Evolutionary conservation across 2,113 vertebrate genomes (phyloP), one percentile per base, ranked within the genome.

Genomic region (Percina caprodes): DNA sequence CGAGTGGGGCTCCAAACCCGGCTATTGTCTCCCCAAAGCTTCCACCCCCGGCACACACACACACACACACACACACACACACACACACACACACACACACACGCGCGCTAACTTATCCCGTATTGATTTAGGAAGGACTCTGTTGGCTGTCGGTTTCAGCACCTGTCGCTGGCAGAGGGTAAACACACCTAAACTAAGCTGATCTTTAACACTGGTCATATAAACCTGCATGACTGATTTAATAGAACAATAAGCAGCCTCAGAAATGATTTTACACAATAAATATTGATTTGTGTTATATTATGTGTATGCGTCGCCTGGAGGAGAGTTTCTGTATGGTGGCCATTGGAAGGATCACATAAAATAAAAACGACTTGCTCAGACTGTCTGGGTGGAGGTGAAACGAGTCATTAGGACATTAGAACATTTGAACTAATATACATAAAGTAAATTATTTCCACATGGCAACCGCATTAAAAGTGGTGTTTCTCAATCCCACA

Each of bases 1-100:
- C 61, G 83, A 81, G 86, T 52, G 86, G 62, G 80, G 83, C 86
- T 88, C 83, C 72, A 71, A 77, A 71, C 89, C 65, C 80, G 4
- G 49, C 86, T 82, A 91, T 93, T 93, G 93, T 92, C 77, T 86
- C 62, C 69, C 9, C 42, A 49, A 63, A 85, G 85, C 88, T 83
- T 85, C 87, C 80, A 39, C 61, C 24, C 59, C 52, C 78, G 16
- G 19, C 58, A 61, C 63, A 49, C 26, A 59, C 58, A 14, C 55
- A 18, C 55, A 26, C 24, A 26, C 23, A 62, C 24, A 15, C 56
- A 58, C 56, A 30, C 24, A 59, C 56, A 30, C 49, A 18, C 26
- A 4, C 63, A 10, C 15, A 4, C 33, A 14, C 52, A 42, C 58
- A 42, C 24, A 5, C 49, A 15, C 30, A 58, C 68, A 21, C 68